Evolutionary conservation across 2,888 invertebrate species (phyloP).

Genomic region (Malthinus seriepunctatus): DNA sequence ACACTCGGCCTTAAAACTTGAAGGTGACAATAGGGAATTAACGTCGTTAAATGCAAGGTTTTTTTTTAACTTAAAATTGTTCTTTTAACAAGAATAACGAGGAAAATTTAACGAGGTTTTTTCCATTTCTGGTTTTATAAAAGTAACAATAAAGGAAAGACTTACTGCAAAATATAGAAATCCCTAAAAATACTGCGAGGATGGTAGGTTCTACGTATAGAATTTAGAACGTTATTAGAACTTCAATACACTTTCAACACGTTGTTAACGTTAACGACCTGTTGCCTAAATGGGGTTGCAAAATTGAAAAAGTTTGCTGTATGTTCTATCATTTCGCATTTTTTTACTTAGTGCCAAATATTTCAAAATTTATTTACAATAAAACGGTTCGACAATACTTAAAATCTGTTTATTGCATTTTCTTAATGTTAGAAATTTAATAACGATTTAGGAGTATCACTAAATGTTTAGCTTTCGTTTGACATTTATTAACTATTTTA

Average conservation of each 20-base stretch:
- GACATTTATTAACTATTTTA: background rate
- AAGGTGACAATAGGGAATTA: slow-evolving; percentile 10
- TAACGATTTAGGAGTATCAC: too few relatives aligned
- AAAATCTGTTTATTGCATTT: too few relatives aligned
- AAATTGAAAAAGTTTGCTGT: slow-evolving; percentile 15
- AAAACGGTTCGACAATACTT: background rate
- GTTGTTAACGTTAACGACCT: slow-evolving; percentile 15
- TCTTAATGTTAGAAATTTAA: too few relatives aligned
- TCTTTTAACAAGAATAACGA: background rate
- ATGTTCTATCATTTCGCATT: slow-evolving; percentile 9
- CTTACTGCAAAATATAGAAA: slow-evolving; percentile 9
- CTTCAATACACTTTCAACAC: slow-evolving; percentile 14
- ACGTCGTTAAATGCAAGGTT: slow-evolving; percentile 10
- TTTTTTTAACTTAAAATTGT: slow-evolving; percentile 1
- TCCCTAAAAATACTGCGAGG: slow-evolving; percentile 1
- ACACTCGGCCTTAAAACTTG: slow-evolving; percentile 9
- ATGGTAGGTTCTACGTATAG: background rate
- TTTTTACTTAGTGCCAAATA: slow-evolving; percentile 4
- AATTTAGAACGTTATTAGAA: slow-evolving; percentile 11
- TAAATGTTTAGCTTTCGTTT: too few relatives aligned
- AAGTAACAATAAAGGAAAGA: background rate
- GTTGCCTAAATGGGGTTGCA: slow-evolving; percentile 12
- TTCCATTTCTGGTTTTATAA: background rate
- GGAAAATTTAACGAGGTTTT: too few relatives aligned
- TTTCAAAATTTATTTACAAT: background rate